A percentile compares a stretch with the other conserved stretches of the same genome.
These are phyloP conservation scores for Tortricodes alternella DNA, from an alignment of 2,888 invertebrate genomes.

Conservation along the genomic window DNA sequence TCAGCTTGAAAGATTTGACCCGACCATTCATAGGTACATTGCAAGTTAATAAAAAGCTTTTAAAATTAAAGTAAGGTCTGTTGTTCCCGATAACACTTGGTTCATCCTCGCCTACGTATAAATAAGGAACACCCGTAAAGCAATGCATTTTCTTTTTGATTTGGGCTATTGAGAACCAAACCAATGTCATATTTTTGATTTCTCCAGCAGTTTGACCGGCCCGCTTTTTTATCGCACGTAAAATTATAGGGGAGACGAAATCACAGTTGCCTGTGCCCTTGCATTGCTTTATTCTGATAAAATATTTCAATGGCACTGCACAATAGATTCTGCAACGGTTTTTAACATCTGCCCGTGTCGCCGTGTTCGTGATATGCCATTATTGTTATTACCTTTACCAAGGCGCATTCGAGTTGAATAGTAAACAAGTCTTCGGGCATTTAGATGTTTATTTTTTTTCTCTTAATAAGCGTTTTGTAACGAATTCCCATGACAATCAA, in stretches of 20 bases:
- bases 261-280: conserved; percentile 62
- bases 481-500: conserved; percentile 61
- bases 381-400: conserved; percentile 48
- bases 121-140: too few relatives aligned
- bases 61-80: too few relatives aligned
- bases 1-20: too few relatives aligned
- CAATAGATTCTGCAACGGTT: conserved; percentile 78
- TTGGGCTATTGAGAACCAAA: too few relatives aligned
- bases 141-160: too few relatives aligned
- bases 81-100: too few relatives aligned
- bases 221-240: conserved; percentile 33
- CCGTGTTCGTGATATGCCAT: conserved; percentile 48
- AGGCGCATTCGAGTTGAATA: conserved; percentile 32
- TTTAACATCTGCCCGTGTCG: conserved; percentile 70
- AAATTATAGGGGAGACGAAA: conserved; percentile 65
- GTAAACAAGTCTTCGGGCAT: conserved; percentile 25
- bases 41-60: too few relatives aligned
- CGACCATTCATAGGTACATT: too few relatives aligned
- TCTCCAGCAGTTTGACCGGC: neutral
- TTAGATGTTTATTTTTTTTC: conserved; percentile 1
- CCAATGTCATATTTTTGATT: neutral
- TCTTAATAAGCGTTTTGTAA: conserved; percentile 28
- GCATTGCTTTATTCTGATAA: conserved; percentile 49
- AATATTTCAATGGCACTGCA: conserved; percentile 39
- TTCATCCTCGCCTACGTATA: too few relatives aligned